Evolutionary conservation across 2,888 invertebrate species (phyloP), one percentile per base, ranked within the genome.

Genomic region (Saturnia japonica): DNA sequence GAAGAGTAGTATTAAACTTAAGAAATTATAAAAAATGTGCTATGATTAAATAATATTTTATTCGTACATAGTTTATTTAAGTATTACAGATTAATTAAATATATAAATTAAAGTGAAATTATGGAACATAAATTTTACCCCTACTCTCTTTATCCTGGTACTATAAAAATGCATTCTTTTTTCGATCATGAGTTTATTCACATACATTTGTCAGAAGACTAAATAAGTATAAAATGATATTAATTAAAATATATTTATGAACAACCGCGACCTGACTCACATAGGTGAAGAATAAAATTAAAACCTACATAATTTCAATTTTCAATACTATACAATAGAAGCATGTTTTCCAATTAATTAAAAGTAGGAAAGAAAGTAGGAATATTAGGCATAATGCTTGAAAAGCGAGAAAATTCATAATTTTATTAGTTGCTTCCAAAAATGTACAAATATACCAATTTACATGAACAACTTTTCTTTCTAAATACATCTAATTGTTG

Each of bases 401-500:
- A 16, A 12, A 60, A 28, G 57, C 28, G 57, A 60, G 14, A 60
- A 14, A 14, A 28, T 16, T 25, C 9, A 57, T 60, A 28, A 14
- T 28, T 60, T 60, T 28, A 60, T 60, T 60, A 60, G 25, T 0
- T 25, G 57, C 25, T 25, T 60, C 19, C 57, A 28, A 60, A 54
- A 60, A 60, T 60, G 25, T 60, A 60, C 57, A 60, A 60, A 60
- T 28, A 60, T 28, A 60, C 14, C 25, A 60, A 25, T 60, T 28
- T 60, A 60, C 57, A 60, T 1, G 16, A 60, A 28, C 25, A 28
- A 19, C 42, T 25, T 42, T 42, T 11, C 22, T 12, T 42, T 42
- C 64, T 25, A n/a, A 28, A 51, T 47, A 68, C 60, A 51, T 25
- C 62, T 62, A 68, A 67, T 67, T 67, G 54, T 69, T 76, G 62